A percentile compares a stretch with the other conserved stretches of the same genome.
These are phyloP conservation scores for Bothrops jararaca DNA, from an alignment of 2,113 vertebrate species.

Conservation along the genomic window DNA sequence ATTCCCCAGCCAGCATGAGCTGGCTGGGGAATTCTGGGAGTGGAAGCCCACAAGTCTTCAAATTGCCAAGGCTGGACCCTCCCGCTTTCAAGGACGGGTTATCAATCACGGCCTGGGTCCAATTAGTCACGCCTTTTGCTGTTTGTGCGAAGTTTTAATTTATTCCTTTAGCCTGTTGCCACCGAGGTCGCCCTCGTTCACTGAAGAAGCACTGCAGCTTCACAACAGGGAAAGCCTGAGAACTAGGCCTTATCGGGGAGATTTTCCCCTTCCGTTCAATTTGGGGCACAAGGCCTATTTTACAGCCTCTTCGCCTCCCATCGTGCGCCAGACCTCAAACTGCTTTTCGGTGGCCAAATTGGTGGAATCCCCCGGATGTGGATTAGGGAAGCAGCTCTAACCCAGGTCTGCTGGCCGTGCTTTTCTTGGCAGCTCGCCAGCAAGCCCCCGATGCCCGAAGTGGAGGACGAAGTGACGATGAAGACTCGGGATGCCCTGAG, in stretches of 20 bases:
- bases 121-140: neutral
- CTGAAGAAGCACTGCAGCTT: neutral
- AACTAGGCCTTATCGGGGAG: neutral
- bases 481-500: constrained; percentile 86
- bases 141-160: neutral
- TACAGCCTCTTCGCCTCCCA: neutral
- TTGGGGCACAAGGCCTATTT: neutral
- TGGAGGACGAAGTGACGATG: constrained; percentile 87
- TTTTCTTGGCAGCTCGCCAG: constrained; percentile 68
- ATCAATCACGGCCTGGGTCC: neutral
- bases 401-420: too few species aligned
- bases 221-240: too few species aligned
- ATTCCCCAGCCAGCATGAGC: too few species aligned
- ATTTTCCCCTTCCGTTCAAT: neutral
- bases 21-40: neutral
- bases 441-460: constrained; percentile 79
- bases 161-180: neutral
- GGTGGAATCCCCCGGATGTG: neutral
- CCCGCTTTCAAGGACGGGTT: neutral
- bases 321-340: neutral
- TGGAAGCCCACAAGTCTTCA: neutral
- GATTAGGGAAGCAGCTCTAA: accelerated
- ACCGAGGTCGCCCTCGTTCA: neutral
- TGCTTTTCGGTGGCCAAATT: neutral
- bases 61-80: neutral